A percentile compares a stretch with the other conserved stretches of the same genome.
These are phyloP conservation scores for Aporrectodea caliginosa DNA, from an alignment of 1,140 invertebrate species.

Conservation along the genomic window DNA sequence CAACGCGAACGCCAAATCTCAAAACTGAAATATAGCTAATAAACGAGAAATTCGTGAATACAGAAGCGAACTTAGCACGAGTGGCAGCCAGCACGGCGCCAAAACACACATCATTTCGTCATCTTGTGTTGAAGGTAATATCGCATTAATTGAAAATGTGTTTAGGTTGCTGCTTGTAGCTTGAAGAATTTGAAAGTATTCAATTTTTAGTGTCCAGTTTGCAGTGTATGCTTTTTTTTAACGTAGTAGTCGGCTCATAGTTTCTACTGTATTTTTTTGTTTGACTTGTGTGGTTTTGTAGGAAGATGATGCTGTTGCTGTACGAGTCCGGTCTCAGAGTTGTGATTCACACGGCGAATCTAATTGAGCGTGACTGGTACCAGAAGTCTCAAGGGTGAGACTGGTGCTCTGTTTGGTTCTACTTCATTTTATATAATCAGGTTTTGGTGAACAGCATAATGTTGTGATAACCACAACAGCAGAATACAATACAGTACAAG, in stretches of 20 bases:
- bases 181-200: neutral
- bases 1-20: too few relatives aligned
- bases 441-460: too few relatives aligned
- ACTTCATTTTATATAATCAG: too few relatives aligned
- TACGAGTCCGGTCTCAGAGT: slow-evolving; percentile 76
- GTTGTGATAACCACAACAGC: too few relatives aligned
- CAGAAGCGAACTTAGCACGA: too few relatives aligned
- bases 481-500: too few relatives aligned
- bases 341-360: slow-evolving; percentile 86
- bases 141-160: neutral
- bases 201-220: neutral
- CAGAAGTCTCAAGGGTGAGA: slow-evolving; percentile 84
- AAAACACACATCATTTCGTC: neutral
- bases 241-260: neutral
- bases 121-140: neutral
- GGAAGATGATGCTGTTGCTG: slow-evolving; percentile 82
- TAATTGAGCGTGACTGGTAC: slow-evolving; percentile 85
- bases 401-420: too few relatives aligned
- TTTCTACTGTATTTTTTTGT: neutral
- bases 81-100: too few relatives aligned
- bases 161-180: neutral
- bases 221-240: neutral
- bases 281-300: slow-evolving; percentile 55
- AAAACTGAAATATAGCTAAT: too few relatives aligned
- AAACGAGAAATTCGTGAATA: too few relatives aligned